Evolutionary conservation across 2,797 vertebrate genomes (phyloP).

Genomic region (Sorex maritimensis): DNA sequence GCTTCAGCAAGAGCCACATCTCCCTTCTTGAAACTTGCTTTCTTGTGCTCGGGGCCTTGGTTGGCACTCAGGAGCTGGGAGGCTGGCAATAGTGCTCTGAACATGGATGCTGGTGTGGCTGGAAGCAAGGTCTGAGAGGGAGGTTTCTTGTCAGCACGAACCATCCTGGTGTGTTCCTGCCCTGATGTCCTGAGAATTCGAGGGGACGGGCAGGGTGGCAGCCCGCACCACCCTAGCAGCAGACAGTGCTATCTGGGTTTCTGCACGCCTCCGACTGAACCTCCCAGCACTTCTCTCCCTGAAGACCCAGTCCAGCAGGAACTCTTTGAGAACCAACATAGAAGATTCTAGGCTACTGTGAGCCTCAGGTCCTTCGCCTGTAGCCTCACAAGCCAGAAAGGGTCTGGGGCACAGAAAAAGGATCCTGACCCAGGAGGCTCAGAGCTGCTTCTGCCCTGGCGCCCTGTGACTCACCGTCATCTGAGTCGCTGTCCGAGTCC

Average conservation of each 20-base stretch:
- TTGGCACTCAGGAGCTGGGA: background rate
- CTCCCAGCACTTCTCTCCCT: background rate
- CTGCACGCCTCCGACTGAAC: background rate
- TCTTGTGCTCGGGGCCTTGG: background rate
- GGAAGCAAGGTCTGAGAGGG: background rate
- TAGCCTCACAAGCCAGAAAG: background rate
- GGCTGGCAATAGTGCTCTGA: constrained; percentile 39
- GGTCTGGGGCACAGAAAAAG: background rate
- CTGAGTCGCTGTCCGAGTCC: constrained; percentile 99
- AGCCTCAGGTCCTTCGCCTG: background rate
- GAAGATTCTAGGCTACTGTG: background rate
- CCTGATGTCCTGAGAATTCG: constrained; percentile 51
- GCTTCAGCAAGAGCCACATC: background rate
- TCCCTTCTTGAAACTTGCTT: constrained; percentile 5
- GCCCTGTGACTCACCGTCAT: constrained; percentile 94
- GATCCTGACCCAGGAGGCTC: background rate
- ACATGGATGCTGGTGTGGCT: background rate
- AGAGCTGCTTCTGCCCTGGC: background rate
- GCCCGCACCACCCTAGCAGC: background rate
- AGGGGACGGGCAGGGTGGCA: background rate
- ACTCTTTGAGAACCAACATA: background rate
- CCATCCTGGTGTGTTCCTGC: background rate
- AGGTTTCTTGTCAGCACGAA: constrained; percentile 45
- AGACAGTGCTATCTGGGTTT: background rate
- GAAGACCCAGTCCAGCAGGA: background rate